These are phyloP conservation scores for Boloria euphrosyne DNA, from an alignment of 2,888 invertebrate genomes.

Conservation along the genomic window DNA sequence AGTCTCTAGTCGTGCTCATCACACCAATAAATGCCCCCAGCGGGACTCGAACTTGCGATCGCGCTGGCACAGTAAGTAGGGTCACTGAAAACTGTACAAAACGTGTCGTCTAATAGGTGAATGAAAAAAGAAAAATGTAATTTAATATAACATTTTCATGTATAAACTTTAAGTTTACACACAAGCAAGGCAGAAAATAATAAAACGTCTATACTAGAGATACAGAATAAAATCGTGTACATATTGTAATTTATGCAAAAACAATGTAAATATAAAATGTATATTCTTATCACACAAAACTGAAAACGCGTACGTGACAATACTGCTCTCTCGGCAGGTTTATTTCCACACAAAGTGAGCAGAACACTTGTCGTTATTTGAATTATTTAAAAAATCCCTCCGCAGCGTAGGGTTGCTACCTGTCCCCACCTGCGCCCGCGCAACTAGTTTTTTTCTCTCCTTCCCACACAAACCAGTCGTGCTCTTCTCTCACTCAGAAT, in stretches of 20 bases:
- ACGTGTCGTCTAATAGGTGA: too few relatives aligned
- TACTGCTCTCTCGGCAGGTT: constrained; percentile 27
- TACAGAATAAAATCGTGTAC: too few relatives aligned
- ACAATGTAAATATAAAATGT: constrained; percentile 2
- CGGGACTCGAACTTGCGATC: too few relatives aligned
- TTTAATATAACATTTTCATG: too few relatives aligned
- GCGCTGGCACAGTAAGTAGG: too few relatives aligned
- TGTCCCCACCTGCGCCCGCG: constrained; percentile 52
- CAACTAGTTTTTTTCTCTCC: constrained; percentile 48
- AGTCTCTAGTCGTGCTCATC: too few relatives aligned
- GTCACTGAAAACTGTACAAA: too few relatives aligned
- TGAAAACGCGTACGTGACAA: constrained; percentile 43
- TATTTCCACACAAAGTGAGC: constrained; percentile 4
- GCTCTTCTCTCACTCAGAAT: constrained; percentile 57
- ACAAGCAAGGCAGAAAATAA: too few relatives aligned
- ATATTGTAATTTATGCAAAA: background rate
- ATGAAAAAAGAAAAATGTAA: too few relatives aligned
- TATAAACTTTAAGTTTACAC: too few relatives aligned
- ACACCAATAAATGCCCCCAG: too few relatives aligned
- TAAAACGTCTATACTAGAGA: too few relatives aligned
- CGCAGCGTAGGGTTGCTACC: constrained; percentile 43
- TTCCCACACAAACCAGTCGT: constrained; percentile 48
- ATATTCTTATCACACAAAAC: constrained; percentile 18
- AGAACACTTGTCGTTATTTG: constrained; percentile 36
- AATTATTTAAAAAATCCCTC: constrained; percentile 37